Percentiles rank a stretch among this genome's conserved stretches.
Conservation (phyloP, 2,797 vertebrate genomes). For the Centroberyx gerrardi region DNA sequence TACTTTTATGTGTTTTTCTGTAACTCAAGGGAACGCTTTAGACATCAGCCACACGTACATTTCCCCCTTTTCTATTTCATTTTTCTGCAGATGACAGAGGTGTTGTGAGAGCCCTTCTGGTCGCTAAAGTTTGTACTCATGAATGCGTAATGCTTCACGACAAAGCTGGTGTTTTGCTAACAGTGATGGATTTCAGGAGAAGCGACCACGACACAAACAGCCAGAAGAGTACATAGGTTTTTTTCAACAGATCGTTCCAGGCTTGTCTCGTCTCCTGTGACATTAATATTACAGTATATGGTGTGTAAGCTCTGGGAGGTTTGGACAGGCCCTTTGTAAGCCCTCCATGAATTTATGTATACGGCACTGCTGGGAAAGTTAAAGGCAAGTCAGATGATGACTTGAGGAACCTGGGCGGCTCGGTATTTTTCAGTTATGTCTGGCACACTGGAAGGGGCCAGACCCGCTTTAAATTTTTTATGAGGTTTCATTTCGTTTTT, state of each 20-base stretch:
- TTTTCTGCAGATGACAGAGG: not conserved
- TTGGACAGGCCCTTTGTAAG: slow-evolving; percentile 15
- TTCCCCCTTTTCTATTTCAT: not conserved
- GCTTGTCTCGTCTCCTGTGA: not conserved
- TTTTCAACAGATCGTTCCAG: not conserved
- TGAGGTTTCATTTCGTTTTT: not conserved
- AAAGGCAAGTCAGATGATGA: not conserved
- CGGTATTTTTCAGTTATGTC: not conserved
- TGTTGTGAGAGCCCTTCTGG: not conserved
- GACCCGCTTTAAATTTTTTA: not conserved
- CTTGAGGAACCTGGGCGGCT: not conserved
- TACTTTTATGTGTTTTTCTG: slow-evolving; percentile 3
- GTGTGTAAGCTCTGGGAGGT: slow-evolving; percentile 7
- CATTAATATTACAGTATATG: slow-evolving; percentile 14
- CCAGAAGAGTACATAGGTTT: not conserved
- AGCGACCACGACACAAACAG: not conserved
- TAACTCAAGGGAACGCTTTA: not conserved
- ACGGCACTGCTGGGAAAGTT: not conserved
- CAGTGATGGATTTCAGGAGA: not conserved
- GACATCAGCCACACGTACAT: not conserved
- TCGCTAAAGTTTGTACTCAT: slow-evolving; percentile 1
- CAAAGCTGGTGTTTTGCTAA: not conserved
- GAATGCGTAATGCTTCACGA: slow-evolving; percentile 3
- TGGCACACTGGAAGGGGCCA: not conserved
- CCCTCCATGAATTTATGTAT: not conserved